Conservation (phyloP, 2,113 vertebrate species). For the Promerops cafer region DNA sequence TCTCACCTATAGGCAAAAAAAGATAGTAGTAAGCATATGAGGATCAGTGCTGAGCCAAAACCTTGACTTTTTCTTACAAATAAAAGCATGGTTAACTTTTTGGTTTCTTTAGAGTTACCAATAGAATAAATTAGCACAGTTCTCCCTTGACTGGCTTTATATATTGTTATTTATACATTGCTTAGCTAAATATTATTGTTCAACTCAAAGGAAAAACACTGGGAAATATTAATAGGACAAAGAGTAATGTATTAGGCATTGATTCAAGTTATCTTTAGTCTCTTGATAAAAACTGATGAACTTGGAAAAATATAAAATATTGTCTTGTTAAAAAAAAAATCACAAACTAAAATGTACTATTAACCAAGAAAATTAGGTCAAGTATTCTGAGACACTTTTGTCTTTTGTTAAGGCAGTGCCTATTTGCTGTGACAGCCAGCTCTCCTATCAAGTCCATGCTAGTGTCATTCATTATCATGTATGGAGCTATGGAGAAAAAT, state of each 20-base stretch:
- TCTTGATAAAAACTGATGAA: slow-evolving; percentile 10
- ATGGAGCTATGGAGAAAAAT: neutral
- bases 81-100: neutral
- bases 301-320: neutral
- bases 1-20: neutral
- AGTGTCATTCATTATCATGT: neutral
- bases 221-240: neutral
- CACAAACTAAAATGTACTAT: neutral
- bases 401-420: neutral
- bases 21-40: neutral
- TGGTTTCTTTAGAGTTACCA: neutral
- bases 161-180: neutral
- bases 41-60: neutral
- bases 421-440: neutral
- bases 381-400: neutral
- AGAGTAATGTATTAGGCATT: neutral
- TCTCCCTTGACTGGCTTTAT: neutral
- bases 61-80: neutral
- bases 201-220: neutral
- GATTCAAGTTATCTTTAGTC: neutral
- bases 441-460: neutral
- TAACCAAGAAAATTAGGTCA: neutral
- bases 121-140: neutral
- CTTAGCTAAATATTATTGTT: neutral
- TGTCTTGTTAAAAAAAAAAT: neutral